Evolutionary conservation across 1,140 invertebrate genomes (phyloP).

Genomic region (Zaprionus lachaisei): DNA sequence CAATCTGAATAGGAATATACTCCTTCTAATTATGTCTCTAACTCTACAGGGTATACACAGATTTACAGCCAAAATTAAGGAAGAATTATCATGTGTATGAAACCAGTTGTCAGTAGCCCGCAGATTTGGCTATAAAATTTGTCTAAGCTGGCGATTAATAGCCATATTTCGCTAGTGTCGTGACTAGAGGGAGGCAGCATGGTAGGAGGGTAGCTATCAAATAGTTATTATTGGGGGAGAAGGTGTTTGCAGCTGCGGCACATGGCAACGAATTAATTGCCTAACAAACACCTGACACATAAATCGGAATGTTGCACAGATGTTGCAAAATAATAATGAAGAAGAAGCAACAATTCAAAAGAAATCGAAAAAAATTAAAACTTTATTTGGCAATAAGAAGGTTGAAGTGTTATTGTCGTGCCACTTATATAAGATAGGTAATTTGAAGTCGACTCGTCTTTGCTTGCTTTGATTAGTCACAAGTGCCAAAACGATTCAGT

Average conservation of each 20-base stretch:
- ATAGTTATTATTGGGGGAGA: slow-evolving; percentile 5
- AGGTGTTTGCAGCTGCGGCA: slow-evolving; percentile 45
- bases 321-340: slow-evolving; percentile 44
- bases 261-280: slow-evolving; percentile 70
- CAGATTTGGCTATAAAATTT: slow-evolving; percentile 47
- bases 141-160: slow-evolving; percentile 69
- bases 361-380: slow-evolving; percentile 18
- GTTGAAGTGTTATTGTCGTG: background rate
- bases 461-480: background rate
- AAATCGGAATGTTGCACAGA: slow-evolving; percentile 70
- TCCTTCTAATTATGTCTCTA: background rate
- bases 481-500: background rate
- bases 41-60: slow-evolving; percentile 19
- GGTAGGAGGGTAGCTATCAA: background rate
- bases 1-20: background rate
- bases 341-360: slow-evolving; percentile 30
- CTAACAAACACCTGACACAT: slow-evolving; percentile 43
- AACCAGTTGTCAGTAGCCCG: slow-evolving; percentile 60
- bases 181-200: background rate
- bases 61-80: slow-evolving; percentile 27
- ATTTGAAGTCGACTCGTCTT: background rate
- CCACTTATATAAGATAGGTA: background rate
- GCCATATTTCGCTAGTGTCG: slow-evolving; percentile 41
- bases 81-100: slow-evolving; percentile 40
- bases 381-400: slow-evolving; percentile 7